Base-by-base conservation (phyloP, 2,888 invertebrate genomes). In the Pinctada fucata region DNA sequence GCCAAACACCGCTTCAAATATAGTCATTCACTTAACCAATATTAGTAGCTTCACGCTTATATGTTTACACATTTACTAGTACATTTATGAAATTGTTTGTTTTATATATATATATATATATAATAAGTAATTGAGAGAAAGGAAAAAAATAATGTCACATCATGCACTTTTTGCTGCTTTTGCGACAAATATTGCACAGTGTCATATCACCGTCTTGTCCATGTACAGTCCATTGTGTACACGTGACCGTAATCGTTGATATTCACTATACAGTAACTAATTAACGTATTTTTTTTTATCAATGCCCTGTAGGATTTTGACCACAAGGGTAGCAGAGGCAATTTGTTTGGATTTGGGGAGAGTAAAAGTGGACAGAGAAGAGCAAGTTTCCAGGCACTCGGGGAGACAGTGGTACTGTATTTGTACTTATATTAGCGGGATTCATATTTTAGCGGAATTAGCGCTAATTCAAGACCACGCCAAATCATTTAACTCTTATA, bases 341-440 rank as follows among this genome's bases (percentile, higher is more conserved):
- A 88, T n/a, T 82, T 86, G 47, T 83, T 90, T 51, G 89, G 88
- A 3, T 80, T 89, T 47, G 84, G 86, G 2, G 88, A 88, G 3
- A 78, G 72, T 3, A 75, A 79, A 68, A 82, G 79, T 45, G 85
- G 80, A 48, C 89, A 87, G 72, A 81, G 91, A 73, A 79, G 91
- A 70, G 90, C 90, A 13, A 91, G 91, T 78, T 91, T 91, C 80
- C 91, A 91, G 79, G 90, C 90, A 49, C 87, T 91, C 79, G 91
- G 91, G n/a, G 91, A 91, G 80, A 91, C 90, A 82, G 90, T 91
- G 83, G 91, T 91, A 84, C 68, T 31, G 31, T 31, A 31, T 85
- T 82, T 13, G 58, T 16, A 31, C 31, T 65, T 5, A 31, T 31
- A 31, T 31, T 31, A 31, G 31, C 31, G 31, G 31, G 31, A 31